These are phyloP conservation scores for Tricholauxania praeusta DNA, from an alignment of 2,888 invertebrate genomes.

Conservation along the genomic window DNA sequence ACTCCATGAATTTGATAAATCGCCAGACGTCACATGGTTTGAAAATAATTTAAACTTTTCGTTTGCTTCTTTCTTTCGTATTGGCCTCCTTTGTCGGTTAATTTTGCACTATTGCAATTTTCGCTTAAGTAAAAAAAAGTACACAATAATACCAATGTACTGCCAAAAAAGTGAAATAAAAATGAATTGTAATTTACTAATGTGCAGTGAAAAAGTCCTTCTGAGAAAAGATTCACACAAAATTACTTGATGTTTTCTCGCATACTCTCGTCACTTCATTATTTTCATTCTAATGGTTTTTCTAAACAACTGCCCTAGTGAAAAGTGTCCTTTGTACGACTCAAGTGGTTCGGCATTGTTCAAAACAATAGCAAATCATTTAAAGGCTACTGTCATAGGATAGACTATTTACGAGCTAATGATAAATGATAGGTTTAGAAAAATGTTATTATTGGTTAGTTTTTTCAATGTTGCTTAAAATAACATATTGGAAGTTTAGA, in stretches of 20 bases:
- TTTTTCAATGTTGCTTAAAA: not conserved
- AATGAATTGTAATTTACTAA: no score
- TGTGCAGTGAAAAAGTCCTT: not conserved
- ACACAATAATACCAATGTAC: no score
- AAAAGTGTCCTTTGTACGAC: not conserved
- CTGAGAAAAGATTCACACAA: conserved; percentile 4
- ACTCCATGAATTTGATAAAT: no score
- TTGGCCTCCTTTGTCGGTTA: no score
- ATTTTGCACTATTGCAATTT: no score
- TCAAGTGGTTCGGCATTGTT: not conserved
- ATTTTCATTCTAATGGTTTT: conserved; percentile 13
- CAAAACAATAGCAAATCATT: not conserved
- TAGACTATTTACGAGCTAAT: not conserved
- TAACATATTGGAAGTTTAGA: not conserved
- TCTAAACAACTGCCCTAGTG: not conserved
- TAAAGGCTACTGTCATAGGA: not conserved
- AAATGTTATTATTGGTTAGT: not conserved
- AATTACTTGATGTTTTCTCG: conserved; percentile 5
- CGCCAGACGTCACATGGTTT: no score
- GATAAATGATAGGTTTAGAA: not conserved
- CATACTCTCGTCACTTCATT: conserved; percentile 21
- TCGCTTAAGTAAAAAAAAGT: no score
- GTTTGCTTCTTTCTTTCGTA: no score
- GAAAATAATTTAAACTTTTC: no score
- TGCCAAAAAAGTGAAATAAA: no score